Evolutionary conservation across 53 echinoderm and acorn worm genomes (phyloP), one percentile per base, ranked within the genome.

Genomic region (Apostichopus leukothele): DNA sequence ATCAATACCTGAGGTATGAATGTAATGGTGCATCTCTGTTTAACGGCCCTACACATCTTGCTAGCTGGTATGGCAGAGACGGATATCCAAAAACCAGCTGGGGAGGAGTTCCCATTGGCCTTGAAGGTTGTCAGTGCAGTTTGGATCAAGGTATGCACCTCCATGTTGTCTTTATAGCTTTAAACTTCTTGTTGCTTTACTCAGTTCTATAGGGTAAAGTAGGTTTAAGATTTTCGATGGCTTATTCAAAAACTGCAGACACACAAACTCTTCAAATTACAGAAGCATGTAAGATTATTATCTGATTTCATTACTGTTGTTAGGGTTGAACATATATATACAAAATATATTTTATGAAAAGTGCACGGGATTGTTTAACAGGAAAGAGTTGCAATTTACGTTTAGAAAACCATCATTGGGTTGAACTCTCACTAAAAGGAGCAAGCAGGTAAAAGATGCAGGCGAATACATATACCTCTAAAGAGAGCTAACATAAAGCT

Each of bases 21-120:
- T 91, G 91, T 84, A 88, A 61, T 66, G 84, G 75, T n/a, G 79
- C 84, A 18, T 75, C 78, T 52, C 85, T 91, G 10, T 87, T 78
- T 53, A 23, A 26, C 5, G 91, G 84, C 1, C 5, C 13, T 57
- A 26, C 12, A 22, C 88, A 60, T 10, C 19, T 76, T 6, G 85
- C 81, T 27, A 88, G 14, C 83, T 91, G 91, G 91, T 13, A 50
- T 5, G 75, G 89, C 53, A 39, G 75, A 12, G 53, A 50, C 13
- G n/a, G 23, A 7, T 52, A 84, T 39, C 1, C 2, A 39, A 88
- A 83, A 84, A 23, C 63, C 76, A 88, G 87, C 84, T 91, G 91
- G 91, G 91, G 91, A 6, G 86, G 60, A 19, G 88, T 87, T 6
- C 83, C 77, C 21, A 83, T 67, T 16, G 83, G 83, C 11, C 7